Evolutionary conservation across 2,113 vertebrate genomes (phyloP).

Genomic region (Poeciliopsis retropinna): DNA sequence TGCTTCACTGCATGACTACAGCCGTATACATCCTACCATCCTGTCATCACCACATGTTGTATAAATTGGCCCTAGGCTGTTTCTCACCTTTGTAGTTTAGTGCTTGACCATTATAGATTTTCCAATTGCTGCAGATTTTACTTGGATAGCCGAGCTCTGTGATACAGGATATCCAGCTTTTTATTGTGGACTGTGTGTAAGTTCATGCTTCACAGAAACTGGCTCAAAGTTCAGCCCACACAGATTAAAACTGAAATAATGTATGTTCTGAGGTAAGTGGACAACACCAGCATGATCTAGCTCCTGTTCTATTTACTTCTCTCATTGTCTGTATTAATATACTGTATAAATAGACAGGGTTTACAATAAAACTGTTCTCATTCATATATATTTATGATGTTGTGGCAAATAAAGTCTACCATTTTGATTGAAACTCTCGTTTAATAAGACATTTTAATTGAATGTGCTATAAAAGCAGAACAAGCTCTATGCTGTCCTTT

Average conservation of each 20-base stretch:
- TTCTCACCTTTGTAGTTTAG: conserved; percentile 9
- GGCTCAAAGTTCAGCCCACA: not conserved
- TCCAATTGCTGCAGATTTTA: not conserved
- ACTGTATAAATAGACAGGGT: no score
- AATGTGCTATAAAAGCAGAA: no score
- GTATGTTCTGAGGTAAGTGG: not conserved
- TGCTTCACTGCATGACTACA: conserved; percentile 59
- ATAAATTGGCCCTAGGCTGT: not conserved
- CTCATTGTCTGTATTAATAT: no score
- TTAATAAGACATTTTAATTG: no score
- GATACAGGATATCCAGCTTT: not conserved
- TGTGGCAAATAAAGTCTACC: no score
- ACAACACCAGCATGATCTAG: not conserved
- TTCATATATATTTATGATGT: no score
- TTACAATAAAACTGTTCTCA: no score
- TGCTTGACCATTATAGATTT: not conserved
- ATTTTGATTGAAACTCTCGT: no score
- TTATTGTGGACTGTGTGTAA: not conserved
- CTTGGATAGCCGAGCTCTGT: not conserved
- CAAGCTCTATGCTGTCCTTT: no score
- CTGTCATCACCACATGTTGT: not conserved
- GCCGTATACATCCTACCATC: conserved; percentile 34
- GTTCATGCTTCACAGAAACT: not conserved
- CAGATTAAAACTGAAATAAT: not conserved
- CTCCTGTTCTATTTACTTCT: not conserved